Evolutionary conservation across 2,797 vertebrate species (phyloP).

Genomic region (Sphenodon punctatus): DNA sequence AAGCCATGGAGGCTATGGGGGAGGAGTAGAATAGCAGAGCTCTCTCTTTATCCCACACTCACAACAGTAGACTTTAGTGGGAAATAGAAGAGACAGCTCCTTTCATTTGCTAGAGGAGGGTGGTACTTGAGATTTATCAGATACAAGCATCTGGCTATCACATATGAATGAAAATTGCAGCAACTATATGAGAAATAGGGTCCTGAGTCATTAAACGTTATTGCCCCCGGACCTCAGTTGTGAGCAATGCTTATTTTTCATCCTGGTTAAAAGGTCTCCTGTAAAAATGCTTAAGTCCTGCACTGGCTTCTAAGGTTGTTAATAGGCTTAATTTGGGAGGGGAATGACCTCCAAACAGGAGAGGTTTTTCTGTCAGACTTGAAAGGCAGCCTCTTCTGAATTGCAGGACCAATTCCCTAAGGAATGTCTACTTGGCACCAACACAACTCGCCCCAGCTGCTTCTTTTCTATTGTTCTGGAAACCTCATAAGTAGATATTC

Average conservation of each 20-base stretch:
- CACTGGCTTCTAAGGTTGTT: too few relatives aligned
- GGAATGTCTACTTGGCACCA: background rate
- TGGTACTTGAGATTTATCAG: background rate
- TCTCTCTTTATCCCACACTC: background rate
- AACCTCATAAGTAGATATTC: background rate
- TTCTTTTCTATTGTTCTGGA: background rate
- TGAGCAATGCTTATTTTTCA: background rate
- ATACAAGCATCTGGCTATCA: background rate
- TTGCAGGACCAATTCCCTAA: background rate
- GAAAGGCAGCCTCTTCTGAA: background rate
- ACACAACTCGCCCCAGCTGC: background rate
- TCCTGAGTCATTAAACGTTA: background rate
- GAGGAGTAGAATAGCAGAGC: background rate
- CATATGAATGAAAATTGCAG: too few relatives aligned
- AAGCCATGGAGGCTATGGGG: background rate
- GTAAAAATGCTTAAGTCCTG: background rate
- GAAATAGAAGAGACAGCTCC: background rate
- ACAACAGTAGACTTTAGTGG: too few relatives aligned
- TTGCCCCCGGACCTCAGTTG: background rate
- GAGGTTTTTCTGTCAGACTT: background rate
- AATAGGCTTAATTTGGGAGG: background rate
- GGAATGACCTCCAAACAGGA: too few relatives aligned
- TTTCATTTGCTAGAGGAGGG: background rate
- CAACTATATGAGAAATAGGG: background rate
- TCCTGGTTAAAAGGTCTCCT: background rate